These are phyloP conservation scores for Polypterus senegalus DNA, from an alignment of 2,113 vertebrate species.

Conservation along the genomic window DNA sequence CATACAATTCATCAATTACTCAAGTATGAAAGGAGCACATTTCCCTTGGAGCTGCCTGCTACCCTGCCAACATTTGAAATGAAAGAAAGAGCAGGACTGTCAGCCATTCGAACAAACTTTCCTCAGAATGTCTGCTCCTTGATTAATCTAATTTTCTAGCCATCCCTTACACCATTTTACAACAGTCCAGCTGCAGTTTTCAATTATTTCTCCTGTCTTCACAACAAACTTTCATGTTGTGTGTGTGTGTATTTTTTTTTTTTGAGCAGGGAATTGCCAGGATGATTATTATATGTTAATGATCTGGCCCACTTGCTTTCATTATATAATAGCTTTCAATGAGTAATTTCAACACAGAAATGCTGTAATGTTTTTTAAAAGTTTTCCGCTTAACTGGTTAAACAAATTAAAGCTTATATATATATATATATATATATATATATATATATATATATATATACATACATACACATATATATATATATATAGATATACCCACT, in stretches of 20 bases:
- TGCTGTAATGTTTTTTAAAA: background rate
- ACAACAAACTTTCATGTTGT: constrained; percentile 60
- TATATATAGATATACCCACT: too few species aligned
- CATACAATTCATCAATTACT: constrained; percentile 99
- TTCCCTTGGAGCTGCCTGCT: constrained; percentile 99
- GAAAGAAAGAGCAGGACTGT: constrained; percentile 99
- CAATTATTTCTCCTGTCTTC: constrained; percentile 98
- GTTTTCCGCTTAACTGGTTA: background rate
- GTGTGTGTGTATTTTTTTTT: constrained; percentile 17
- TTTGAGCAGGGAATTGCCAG: constrained; percentile 52
- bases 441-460: too few species aligned
- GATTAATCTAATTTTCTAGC: constrained; percentile 99
- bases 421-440: too few species aligned
- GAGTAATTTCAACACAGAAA: background rate
- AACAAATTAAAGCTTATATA: background rate
- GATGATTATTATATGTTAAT: constrained; percentile 67
- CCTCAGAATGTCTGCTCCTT: constrained; percentile 95
- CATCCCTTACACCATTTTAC: constrained; percentile 96
- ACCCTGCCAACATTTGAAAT: constrained; percentile 99
- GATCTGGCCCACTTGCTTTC: constrained; percentile 45
- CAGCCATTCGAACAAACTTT: constrained; percentile 99
- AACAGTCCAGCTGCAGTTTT: constrained; percentile 90
- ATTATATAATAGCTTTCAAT: constrained; percentile 29
- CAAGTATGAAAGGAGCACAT: constrained; percentile 99
- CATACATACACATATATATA: constrained; percentile 5